Evolutionary conservation across 2,888 invertebrate genomes (phyloP).

Genomic region (Macrophya annulata): DNA sequence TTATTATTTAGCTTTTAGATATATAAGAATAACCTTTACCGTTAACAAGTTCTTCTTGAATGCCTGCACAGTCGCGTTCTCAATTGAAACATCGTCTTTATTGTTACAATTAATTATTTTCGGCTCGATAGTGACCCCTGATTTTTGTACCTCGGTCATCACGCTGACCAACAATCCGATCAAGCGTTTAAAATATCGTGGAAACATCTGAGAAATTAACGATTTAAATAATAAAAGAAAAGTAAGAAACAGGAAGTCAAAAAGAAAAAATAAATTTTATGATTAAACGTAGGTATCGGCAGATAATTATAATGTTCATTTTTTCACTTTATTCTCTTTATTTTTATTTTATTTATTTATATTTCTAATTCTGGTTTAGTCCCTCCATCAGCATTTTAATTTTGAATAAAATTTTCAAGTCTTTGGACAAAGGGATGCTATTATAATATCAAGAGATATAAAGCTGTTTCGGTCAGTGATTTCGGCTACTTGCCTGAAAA

Average conservation of each 20-base stretch:
- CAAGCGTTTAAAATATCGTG: slow-evolving; percentile 70
- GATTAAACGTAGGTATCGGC: too few relatives aligned
- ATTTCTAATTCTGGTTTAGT: not conserved
- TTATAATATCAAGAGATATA: slow-evolving; percentile 61
- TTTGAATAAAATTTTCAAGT: not conserved
- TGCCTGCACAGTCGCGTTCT: slow-evolving; percentile 65
- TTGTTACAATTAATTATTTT: slow-evolving; percentile 66
- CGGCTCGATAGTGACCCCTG: slow-evolving; percentile 66
- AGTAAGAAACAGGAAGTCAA: too few relatives aligned
- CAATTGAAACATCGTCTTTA: slow-evolving; percentile 22
- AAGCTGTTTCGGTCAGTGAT: slow-evolving; percentile 54
- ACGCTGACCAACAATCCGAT: slow-evolving; percentile 68
- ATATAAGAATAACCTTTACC: slow-evolving; percentile 64
- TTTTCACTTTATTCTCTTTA: not conserved
- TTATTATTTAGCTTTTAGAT: not conserved
- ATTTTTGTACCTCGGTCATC: slow-evolving; percentile 69
- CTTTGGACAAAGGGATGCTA: slow-evolving; percentile 11
- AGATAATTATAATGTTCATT: too few relatives aligned
- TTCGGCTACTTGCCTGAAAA: slow-evolving; percentile 78
- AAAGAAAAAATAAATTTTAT: not conserved
- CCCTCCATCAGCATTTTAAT: not conserved
- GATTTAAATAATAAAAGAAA: not conserved
- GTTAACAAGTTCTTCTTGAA: slow-evolving; percentile 68
- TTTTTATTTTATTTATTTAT: not conserved
- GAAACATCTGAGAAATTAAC: slow-evolving; percentile 65